Conservation (phyloP, 2,113 vertebrate species). For the Microtus oregoni region DNA sequence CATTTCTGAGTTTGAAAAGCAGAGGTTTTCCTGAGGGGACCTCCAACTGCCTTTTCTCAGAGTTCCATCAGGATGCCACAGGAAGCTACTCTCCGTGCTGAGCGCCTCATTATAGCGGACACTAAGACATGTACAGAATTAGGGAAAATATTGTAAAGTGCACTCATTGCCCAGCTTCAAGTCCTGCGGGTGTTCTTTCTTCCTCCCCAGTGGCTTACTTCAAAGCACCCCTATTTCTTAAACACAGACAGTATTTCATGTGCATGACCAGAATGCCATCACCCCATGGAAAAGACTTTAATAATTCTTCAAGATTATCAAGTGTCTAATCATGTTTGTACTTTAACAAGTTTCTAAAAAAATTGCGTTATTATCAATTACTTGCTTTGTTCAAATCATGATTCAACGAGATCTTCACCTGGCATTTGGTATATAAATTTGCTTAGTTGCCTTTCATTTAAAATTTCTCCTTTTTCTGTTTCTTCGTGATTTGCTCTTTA, state of each 20-base stretch:
- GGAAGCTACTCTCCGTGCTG: neutral
- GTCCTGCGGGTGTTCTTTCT: neutral
- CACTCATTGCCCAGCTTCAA: neutral
- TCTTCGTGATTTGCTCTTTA: neutral
- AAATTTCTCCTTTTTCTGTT: neutral
- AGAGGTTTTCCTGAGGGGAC: slow-evolving; percentile 50
- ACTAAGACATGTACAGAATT: neutral
- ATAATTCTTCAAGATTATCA: neutral
- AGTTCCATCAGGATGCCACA: slow-evolving; percentile 56
- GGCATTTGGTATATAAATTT: neutral
- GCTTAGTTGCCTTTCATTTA: neutral
- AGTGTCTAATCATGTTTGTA: neutral
- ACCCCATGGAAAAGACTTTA: neutral
- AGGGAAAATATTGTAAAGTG: neutral
- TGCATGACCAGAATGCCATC: neutral
- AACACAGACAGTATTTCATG: neutral
- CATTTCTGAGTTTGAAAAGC: slow-evolving; percentile 69
- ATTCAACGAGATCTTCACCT: neutral
- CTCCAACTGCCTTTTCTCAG: slow-evolving; percentile 63
- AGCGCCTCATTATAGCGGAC: neutral
- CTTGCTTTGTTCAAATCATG: neutral
- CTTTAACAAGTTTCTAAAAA: neutral
- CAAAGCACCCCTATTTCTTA: neutral
- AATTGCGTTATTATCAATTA: neutral
- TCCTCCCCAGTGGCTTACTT: neutral